Evolutionary conservation across 1,140 invertebrate species (phyloP), one percentile per base, ranked within the genome.

Genomic region (Sminthurides bifidus): DNA sequence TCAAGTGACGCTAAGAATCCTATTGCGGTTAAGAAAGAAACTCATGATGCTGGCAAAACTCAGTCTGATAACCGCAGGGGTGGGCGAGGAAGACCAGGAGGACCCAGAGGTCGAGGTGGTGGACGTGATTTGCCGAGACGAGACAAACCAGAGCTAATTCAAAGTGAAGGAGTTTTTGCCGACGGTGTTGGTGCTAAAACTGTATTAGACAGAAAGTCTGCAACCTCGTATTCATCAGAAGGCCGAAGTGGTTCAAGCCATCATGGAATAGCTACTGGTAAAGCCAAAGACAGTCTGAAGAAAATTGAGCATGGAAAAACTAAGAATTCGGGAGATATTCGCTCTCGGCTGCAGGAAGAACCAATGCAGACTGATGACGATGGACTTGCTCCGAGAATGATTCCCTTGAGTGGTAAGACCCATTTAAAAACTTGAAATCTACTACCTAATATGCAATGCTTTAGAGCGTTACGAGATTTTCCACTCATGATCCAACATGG

Each of bases 131-230:
- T 8, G 33, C 8, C 8, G 33, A n/a, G 33, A 35, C 8, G 33
- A 35, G n/a, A 35, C 8, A 35, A 35, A 35, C 8, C n/a, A n/a
- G 56, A 58, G 48, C 40, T 52, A 27, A 17, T 58, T 0, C 56
- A 58, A 21, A 37, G 49, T 2, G 56, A 52, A 37, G 49, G 45
- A 10, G 53, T 58, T 23, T 58, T 58, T 30, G 29, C 49, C 10
- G 49, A 58, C 29, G 56, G 56, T n/a, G 43, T 52, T 12, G 56
- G 56, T 6, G 56, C 45, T 43, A 27, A 40, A 8, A 56, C 21
- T 21, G 23, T 38, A 15, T 45, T 44, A 0, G 19, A 37, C 17
- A 15, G 55, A 12, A 52, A 27, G 26, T 21, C 31, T 0, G 41
- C 56, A 4, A 26, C 8, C 23, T 14, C 46, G 14, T n/a, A 26